A percentile compares a stretch with the other conserved stretches of the same genome.
These are phyloP conservation scores for Eublepharis macularius DNA, from an alignment of 2,113 vertebrate genomes.

Conservation along the genomic window DNA sequence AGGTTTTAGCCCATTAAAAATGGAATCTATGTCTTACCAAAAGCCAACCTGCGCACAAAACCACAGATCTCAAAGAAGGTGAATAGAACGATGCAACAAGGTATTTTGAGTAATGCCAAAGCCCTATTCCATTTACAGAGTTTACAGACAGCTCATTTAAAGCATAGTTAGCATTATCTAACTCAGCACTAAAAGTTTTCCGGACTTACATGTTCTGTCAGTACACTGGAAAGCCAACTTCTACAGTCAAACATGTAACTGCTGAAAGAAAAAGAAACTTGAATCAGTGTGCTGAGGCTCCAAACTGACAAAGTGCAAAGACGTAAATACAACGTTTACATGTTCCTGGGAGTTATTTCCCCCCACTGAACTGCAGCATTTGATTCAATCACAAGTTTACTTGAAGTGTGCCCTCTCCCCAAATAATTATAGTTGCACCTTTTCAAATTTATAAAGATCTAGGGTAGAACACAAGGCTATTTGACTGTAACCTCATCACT, in stretches of 20 bases:
- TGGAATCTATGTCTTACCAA: constrained; percentile 54
- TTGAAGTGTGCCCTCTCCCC: background rate
- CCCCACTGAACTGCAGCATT: background rate
- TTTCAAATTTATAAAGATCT: background rate
- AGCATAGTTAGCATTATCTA: background rate
- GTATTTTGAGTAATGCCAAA: background rate
- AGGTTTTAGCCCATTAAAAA: constrained; percentile 48
- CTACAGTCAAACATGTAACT: constrained; percentile 70
- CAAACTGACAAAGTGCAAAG: background rate
- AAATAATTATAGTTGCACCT: background rate
- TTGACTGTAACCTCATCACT: background rate
- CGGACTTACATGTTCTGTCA: constrained; percentile 64
- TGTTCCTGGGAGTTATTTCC: background rate
- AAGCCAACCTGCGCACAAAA: constrained; percentile 15
- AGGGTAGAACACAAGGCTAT: background rate
- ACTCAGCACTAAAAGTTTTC: background rate
- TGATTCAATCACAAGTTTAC: background rate
- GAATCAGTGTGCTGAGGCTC: constrained; percentile 20
- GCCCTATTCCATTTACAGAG: background rate
- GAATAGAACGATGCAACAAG: background rate
- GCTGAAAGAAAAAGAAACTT: constrained; percentile 29
- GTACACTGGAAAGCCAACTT: constrained; percentile 66
- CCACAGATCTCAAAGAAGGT: background rate
- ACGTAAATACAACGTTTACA: background rate
- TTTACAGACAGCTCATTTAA: background rate